Evolutionary conservation across 2,888 invertebrate species (phyloP).

Genomic region (Aleiodes testaceus): DNA sequence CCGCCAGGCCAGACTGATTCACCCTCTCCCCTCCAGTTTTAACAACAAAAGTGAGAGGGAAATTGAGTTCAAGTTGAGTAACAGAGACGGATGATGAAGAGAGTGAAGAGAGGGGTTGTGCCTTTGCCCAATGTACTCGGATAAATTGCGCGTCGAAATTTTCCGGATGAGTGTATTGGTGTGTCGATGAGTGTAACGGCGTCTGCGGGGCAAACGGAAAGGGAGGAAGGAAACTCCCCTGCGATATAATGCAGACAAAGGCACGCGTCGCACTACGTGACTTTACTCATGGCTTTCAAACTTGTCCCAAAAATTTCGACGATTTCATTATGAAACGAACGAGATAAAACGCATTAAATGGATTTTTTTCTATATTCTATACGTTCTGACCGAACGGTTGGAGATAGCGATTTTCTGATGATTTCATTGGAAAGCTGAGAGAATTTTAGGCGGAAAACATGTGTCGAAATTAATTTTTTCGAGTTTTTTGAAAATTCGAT

Average conservation of each 20-base stretch:
- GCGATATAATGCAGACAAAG: constrained; percentile 35
- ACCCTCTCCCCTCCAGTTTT: constrained; percentile 45
- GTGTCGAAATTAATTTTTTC: no score
- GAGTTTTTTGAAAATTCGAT: no score
- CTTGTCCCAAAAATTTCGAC: constrained; percentile 18
- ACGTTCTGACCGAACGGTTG: no score
- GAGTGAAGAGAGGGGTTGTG: constrained; percentile 23
- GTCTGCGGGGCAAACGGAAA: not conserved
- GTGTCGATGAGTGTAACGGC: constrained; percentile 3
- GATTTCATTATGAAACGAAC: not conserved
- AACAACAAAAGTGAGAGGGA: constrained; percentile 19
- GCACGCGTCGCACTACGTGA: constrained; percentile 37
- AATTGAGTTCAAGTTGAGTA: constrained; percentile 6
- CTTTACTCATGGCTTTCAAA: constrained; percentile 32
- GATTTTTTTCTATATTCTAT: no score
- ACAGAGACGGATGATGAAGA: constrained; percentile 5
- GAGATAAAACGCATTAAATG: no score
- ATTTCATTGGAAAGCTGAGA: no score
- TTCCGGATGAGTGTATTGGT: constrained; percentile 32
- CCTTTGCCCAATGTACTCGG: constrained; percentile 27
- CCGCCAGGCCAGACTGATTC: constrained; percentile 53
- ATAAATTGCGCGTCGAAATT: constrained; percentile 47
- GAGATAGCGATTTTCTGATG: no score
- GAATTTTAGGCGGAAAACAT: no score
- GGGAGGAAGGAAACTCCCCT: constrained; percentile 5